These are phyloP conservation scores for Heteromurus nitidus DNA, from an alignment of 2,888 invertebrate genomes.

Conservation along the genomic window DNA sequence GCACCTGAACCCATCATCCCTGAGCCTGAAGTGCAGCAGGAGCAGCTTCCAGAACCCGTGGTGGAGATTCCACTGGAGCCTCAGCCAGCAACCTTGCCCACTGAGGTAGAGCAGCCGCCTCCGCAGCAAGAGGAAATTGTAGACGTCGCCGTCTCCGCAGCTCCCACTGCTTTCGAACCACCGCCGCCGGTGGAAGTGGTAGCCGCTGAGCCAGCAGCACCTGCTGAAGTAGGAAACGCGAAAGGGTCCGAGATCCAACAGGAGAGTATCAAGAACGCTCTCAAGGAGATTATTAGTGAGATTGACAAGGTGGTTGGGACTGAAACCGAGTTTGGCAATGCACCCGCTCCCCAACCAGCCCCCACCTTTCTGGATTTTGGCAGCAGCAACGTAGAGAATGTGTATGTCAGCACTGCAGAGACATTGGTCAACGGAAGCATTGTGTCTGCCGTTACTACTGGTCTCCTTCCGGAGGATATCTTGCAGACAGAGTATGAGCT, in stretches of 20 bases:
- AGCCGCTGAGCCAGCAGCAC: conserved; percentile 38
- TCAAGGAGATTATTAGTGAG: conserved; percentile 81
- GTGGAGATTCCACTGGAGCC: conserved; percentile 21
- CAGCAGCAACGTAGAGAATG: conserved; percentile 49
- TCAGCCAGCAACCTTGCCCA: too few relatives aligned
- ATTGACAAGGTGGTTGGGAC: conserved; percentile 79
- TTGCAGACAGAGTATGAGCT: too few relatives aligned
- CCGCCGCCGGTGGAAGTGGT: conserved; percentile 22
- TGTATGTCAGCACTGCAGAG: conserved; percentile 10
- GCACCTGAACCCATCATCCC: not conserved
- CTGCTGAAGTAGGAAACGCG: conserved; percentile 60
- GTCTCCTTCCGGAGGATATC: too few relatives aligned
- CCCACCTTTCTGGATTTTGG: conserved; percentile 53
- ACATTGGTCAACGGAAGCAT: conserved; percentile 9
- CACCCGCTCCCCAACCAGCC: conserved; percentile 34
- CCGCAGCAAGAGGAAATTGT: conserved; percentile 27
- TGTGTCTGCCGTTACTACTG: too few relatives aligned
- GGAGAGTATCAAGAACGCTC: conserved; percentile 78
- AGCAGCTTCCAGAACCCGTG: not conserved
- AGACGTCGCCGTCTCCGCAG: not conserved
- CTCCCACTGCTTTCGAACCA: conserved; percentile 9
- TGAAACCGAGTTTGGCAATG: conserved; percentile 67
- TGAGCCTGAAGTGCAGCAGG: conserved; percentile 24
- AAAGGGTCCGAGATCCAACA: conserved; percentile 76
- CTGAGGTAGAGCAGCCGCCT: not conserved